These are phyloP conservation scores for Cryptotis parvus DNA, from an alignment of 2,113 vertebrate genomes.

Conservation along the genomic window DNA sequence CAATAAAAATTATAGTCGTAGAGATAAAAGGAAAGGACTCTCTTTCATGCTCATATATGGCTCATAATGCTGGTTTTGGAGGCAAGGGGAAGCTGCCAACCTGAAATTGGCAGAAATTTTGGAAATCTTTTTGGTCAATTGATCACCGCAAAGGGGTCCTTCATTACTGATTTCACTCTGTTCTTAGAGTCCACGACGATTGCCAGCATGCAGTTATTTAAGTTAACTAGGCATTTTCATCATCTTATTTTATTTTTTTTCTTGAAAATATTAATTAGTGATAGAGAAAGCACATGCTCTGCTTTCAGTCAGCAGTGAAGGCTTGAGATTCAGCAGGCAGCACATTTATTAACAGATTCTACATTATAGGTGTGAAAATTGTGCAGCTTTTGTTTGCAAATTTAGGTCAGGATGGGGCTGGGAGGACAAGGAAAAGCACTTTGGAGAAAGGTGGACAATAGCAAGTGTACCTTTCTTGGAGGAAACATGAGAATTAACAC, in stretches of 20 bases:
- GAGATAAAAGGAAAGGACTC: too few species aligned
- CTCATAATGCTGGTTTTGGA: not conserved
- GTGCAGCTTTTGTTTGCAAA: constrained; percentile 2
- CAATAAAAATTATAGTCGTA: too few species aligned
- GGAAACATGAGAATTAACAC: not conserved
- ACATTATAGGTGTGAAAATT: constrained; percentile 31
- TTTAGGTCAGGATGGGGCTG: not conserved
- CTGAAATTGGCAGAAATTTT: not conserved
- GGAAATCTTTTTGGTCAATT: not conserved
- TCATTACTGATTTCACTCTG: not conserved
- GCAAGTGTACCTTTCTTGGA: not conserved
- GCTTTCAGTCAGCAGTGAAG: not conserved
- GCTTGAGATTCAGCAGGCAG: not conserved
- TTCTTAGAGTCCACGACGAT: not conserved
- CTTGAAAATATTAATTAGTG: constrained; percentile 44
- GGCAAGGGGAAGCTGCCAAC: not conserved
- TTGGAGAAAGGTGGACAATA: constrained; percentile 9
- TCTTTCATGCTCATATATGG: not conserved
- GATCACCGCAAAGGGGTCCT: not conserved
- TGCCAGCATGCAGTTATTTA: not conserved
- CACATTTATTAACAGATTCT: not conserved
- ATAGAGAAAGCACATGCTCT: not conserved
- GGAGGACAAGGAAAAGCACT: not conserved
- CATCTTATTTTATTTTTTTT: not conserved
- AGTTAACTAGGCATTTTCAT: not conserved